Evolutionary conservation across 2,888 invertebrate species (phyloP), one percentile per base, ranked within the genome.

Genomic region (Buathra laborator): DNA sequence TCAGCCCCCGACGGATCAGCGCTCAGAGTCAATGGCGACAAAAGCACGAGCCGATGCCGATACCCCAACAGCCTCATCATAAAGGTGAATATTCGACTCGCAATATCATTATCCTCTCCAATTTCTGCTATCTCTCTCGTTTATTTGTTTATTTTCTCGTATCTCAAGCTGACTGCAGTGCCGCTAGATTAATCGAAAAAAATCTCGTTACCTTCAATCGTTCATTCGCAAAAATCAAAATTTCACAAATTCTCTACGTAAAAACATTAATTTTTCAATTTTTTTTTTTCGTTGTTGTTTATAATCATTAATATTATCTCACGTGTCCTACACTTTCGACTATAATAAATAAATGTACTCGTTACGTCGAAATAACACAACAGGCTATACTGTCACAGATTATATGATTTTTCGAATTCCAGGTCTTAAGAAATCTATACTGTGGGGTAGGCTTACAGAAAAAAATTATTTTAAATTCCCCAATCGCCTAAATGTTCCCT

Each of bases 11-110:
- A 53, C 90, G 92, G 32, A 88, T 87, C 59, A 74, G 81, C 67
- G 92, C 92, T n/a, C 94, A 94, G 89, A 89, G 92, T 59, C 93
- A 95, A 44, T 96, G 96, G 95, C 94, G 96, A 77, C 93, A 93
- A 77, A 93, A 92, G 77, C 93, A 92, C 86, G 93, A 93, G 80
- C 90, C 90, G 64, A 90, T 91, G 81, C 84, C 90, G 66, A 89
- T 90, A 19, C 87, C 90, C 32, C 91, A 91, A 68, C 92, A 92
- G 83, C 90, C 91, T 53, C 93, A 93, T 88, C 93, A 93, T 88
- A 93, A 93, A 94, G 94, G 94, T 94, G 89, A 92, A 89, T 91
- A 92, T 88, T 74, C 81, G 19, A 51, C 44, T 70, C 74, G 59
- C 67, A 53, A 79, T 46, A 68, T 51, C 51, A 46, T 66, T 10